A percentile compares a stretch with the other conserved stretches of the same genome.
Evolutionary conservation across 2,888 invertebrate species (phyloP).

Genomic region (Odontocolon sp.): DNA sequence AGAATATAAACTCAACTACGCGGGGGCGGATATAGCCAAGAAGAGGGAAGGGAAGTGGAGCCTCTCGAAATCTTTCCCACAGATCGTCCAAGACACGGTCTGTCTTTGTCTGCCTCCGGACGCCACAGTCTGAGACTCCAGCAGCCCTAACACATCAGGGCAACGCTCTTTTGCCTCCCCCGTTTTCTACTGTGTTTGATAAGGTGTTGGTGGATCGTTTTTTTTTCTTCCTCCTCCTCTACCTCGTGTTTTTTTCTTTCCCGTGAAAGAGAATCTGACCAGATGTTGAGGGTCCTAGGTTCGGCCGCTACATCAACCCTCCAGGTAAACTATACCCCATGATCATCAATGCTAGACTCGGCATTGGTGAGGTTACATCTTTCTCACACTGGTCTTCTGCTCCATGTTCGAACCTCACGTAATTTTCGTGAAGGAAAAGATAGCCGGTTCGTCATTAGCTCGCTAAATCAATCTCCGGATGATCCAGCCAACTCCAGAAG

Average conservation of each 20-base stretch:
- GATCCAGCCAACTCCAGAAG: slow-evolving; percentile 17
- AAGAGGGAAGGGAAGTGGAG: slow-evolving; percentile 53
- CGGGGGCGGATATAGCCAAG: slow-evolving; percentile 58
- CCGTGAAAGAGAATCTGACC: slow-evolving; percentile 80
- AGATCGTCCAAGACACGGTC: slow-evolving; percentile 49
- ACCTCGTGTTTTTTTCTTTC: slow-evolving; percentile 43
- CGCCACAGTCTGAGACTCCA: slow-evolving; percentile 50
- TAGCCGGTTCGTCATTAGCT: slow-evolving; percentile 74
- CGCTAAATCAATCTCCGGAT: slow-evolving; percentile 74
- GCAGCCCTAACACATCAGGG: slow-evolving; percentile 48
- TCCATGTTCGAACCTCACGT: slow-evolving; percentile 24
- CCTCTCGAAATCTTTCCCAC: slow-evolving; percentile 63
- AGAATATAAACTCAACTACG: slow-evolving; percentile 35
- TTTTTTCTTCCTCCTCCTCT: slow-evolving; percentile 43
- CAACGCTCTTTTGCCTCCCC: slow-evolving; percentile 39
- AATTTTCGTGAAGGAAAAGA: slow-evolving; percentile 69
- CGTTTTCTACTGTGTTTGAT: slow-evolving; percentile 70
- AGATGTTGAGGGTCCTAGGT: slow-evolving; percentile 72
- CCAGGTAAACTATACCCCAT: slow-evolving; percentile 56
- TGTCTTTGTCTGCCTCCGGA: slow-evolving; percentile 26
- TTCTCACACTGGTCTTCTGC: not conserved
- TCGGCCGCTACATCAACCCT: slow-evolving; percentile 45
- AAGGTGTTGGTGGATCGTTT: slow-evolving; percentile 66
- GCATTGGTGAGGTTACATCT: slow-evolving; percentile 9
- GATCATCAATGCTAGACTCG: slow-evolving; percentile 10